phyloP scores from a whole-genome alignment of 1,140 invertebrate genomes.

The Asobara japonica region DNA sequence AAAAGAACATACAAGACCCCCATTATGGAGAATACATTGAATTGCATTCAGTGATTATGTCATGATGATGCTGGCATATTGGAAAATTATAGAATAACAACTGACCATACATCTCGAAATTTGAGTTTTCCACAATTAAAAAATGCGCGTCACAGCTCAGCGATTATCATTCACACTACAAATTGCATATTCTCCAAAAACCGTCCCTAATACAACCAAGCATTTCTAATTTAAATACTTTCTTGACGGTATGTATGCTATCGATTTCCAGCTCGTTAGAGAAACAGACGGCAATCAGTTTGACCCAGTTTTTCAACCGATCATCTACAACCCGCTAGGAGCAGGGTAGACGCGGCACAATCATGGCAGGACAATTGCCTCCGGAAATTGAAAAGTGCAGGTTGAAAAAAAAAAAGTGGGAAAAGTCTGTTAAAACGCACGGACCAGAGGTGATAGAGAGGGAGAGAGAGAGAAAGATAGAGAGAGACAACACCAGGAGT shows the following conservation, averaged over 20 bases:
- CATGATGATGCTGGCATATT: too few relatives aligned
- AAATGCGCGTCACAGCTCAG: neutral
- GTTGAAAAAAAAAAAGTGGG: neutral
- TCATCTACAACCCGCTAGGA: neutral
- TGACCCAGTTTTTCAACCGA: conserved; percentile 13
- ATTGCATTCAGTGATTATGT: too few relatives aligned
- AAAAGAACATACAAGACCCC: too few relatives aligned
- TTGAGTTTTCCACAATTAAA: too few relatives aligned
- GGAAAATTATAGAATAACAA: too few relatives aligned
- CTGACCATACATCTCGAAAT: too few relatives aligned
- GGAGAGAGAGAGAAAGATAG: neutral
- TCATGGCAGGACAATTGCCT: conserved; percentile 16
- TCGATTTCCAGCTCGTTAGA: conserved; percentile 6
- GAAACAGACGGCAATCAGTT: conserved; percentile 16
- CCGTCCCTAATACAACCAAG: neutral
- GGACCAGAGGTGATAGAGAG: neutral
- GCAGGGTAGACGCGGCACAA: conserved; percentile 2
- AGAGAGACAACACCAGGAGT: too few relatives aligned
- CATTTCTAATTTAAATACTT: conserved; percentile 10
- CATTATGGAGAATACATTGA: too few relatives aligned
- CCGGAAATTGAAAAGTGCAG: conserved; percentile 16
- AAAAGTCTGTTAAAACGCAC: conserved; percentile 8
- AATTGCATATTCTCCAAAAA: too few relatives aligned
- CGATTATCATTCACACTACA: neutral
- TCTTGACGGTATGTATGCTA: neutral